phyloP scores from a whole-genome alignment of 2,797 vertebrate species.

The Mormyrops boulengeri region DNA sequence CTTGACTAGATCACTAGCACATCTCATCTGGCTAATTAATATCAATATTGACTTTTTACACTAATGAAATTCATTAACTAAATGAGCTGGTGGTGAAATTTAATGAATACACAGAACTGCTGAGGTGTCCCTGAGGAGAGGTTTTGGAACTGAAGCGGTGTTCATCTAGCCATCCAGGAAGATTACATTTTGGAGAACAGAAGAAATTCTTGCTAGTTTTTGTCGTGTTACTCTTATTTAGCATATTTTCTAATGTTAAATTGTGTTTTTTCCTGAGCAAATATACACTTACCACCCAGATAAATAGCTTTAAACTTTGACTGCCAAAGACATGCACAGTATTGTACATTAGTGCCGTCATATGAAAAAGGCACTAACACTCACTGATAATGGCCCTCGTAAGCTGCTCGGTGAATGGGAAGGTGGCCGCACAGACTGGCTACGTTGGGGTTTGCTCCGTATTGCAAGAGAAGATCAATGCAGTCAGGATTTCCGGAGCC shows the following conservation, averaged over 20 bases:
- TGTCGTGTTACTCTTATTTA: neutral
- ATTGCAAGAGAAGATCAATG: constrained; percentile 66
- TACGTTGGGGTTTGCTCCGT: constrained; percentile 71
- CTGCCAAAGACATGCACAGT: neutral
- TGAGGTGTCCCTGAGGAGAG: neutral
- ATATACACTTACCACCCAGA: neutral
- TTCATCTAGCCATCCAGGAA: neutral
- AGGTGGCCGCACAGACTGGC: constrained; percentile 70
- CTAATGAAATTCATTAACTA: neutral
- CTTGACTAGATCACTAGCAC: neutral
- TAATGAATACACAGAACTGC: neutral
- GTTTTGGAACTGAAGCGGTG: neutral
- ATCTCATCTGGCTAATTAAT: neutral
- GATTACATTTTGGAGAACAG: neutral
- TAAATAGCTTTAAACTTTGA: neutral
- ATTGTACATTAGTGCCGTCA: neutral
- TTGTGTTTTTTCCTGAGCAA: neutral
- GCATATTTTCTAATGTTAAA: neutral
- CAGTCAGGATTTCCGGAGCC: constrained; percentile 76
- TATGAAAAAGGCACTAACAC: constrained; percentile 32
- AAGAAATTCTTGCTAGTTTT: neutral
- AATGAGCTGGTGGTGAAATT: neutral
- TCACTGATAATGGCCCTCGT: constrained; percentile 80
- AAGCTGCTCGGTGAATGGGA: constrained; percentile 76
- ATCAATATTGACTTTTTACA: neutral